A percentile compares a stretch with the other conserved stretches of the same genome.
phyloP scores from a whole-genome alignment of 1,140 invertebrate genomes.

The Saxidomus purpurata region DNA sequence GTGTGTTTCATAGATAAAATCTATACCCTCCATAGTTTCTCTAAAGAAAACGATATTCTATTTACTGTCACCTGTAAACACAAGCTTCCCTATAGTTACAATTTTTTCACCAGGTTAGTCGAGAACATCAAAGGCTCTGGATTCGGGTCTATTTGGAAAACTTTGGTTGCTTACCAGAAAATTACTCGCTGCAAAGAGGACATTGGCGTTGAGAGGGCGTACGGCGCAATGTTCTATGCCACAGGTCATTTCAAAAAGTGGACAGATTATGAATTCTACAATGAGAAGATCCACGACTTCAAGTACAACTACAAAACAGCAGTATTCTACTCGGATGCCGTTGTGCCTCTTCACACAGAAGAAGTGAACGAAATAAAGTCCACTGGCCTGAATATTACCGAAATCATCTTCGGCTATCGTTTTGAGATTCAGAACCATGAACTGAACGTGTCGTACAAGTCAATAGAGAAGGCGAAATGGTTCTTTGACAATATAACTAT shows the following conservation, averaged over 20 bases:
- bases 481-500: constrained; percentile 82
- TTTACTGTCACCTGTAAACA: too few relatives aligned
- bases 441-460: constrained; percentile 36
- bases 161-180: constrained; percentile 55
- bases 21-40: too few relatives aligned
- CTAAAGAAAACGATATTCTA: too few relatives aligned
- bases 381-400: constrained; percentile 66
- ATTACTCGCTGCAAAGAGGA: constrained; percentile 54
- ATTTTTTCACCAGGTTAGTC: constrained; percentile 53
- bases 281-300: constrained; percentile 33
- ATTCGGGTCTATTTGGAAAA: constrained; percentile 52
- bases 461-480: constrained; percentile 69
- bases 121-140: constrained; percentile 40
- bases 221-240: constrained; percentile 49
- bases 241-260: constrained; percentile 36
- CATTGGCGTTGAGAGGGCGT: constrained; percentile 44
- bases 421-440: constrained; percentile 69
- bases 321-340: constrained; percentile 34
- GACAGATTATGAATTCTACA: constrained; percentile 31
- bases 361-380: constrained; percentile 12
- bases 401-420: constrained; percentile 68
- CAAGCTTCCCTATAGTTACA: too few relatives aligned
- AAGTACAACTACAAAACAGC: constrained; percentile 54
- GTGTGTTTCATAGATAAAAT: too few relatives aligned
- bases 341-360: constrained; percentile 9